A percentile compares a stretch with the other conserved stretches of the same genome.
Evolutionary conservation across 2,888 invertebrate genomes (phyloP).

Genomic region (Agrilus mali): DNA sequence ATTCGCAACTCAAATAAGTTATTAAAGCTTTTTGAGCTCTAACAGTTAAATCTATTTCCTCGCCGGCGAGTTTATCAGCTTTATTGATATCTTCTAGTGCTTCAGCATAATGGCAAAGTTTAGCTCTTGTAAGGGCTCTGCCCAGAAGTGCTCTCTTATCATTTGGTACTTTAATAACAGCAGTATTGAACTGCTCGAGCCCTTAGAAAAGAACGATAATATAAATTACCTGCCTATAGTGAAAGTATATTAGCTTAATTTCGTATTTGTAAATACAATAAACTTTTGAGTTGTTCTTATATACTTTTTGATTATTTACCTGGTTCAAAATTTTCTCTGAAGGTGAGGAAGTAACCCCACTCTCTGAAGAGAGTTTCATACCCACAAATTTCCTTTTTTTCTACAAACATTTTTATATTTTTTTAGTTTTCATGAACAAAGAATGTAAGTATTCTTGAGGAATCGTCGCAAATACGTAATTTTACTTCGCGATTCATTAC

Average conservation of each 20-base stretch:
- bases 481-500: too few species aligned
- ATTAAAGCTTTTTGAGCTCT: conserved; percentile 27
- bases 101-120: conserved; percentile 40
- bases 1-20: conserved; percentile 29
- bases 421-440: too few species aligned
- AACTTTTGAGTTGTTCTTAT: too few species aligned
- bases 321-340: conserved; percentile 27
- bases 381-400: conserved; percentile 24
- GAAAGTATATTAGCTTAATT: too few species aligned
- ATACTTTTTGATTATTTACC: conserved; percentile 12
- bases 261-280: too few species aligned
- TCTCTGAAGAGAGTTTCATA: conserved; percentile 26
- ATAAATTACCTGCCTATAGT: too few species aligned
- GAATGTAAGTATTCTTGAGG: too few species aligned
- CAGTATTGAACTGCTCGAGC: conserved; percentile 5
- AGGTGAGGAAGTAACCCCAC: conserved; percentile 25
- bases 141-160: conserved; percentile 43
- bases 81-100: conserved; percentile 40
- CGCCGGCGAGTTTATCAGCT: conserved; percentile 28
- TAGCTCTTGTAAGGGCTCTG: conserved; percentile 39
- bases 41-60: conserved; percentile 20
- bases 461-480: too few species aligned
- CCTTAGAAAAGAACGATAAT: too few species aligned
- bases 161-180: conserved; percentile 25
- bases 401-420: conserved; percentile 1